Conservation (phyloP, 2,113 vertebrate species). For the Beaufortia kweichowensis region DNA sequence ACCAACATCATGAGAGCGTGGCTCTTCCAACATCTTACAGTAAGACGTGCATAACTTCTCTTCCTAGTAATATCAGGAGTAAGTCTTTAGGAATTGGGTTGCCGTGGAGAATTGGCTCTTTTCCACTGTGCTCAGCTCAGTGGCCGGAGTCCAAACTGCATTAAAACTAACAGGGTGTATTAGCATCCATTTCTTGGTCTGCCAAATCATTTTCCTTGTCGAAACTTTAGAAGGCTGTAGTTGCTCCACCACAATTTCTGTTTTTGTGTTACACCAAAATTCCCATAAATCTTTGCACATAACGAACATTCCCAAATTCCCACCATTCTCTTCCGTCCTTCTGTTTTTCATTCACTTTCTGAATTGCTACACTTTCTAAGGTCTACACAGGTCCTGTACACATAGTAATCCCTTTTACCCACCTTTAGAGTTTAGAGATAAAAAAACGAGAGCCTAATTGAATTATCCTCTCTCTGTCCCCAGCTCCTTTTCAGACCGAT, state of each 20-base stretch:
- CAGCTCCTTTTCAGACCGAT: conserved; percentile 67
- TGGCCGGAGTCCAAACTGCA: conserved; percentile 11
- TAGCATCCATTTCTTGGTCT: conserved; percentile 17
- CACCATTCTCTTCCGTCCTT: conserved; percentile 19
- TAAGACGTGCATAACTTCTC: conserved; percentile 66
- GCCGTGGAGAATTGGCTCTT: too few relatives aligned
- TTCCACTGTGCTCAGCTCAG: conserved; percentile 13
- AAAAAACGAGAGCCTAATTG: conserved; percentile 74
- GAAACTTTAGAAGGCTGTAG: background rate
- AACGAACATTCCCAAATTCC: conserved; percentile 1
- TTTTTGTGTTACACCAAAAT: background rate
- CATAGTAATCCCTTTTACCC: conserved; percentile 73
- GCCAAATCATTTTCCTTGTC: conserved; percentile 1
- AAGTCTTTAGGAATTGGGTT: conserved; percentile 2
- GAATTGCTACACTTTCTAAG: conserved; percentile 71
- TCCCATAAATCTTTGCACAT: background rate
- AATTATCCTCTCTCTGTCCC: conserved; percentile 84
- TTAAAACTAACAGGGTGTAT: conserved; percentile 39
- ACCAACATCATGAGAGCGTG: conserved; percentile 93
- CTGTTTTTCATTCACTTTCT: conserved; percentile 53
- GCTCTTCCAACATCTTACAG: conserved; percentile 98
- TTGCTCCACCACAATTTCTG: background rate
- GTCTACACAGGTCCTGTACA: conserved; percentile 82
- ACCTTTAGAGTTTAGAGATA: conserved; percentile 46
- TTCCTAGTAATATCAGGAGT: background rate